Conservation (phyloP, 2,797 vertebrate species). For the Pristis pectinata region DNA sequence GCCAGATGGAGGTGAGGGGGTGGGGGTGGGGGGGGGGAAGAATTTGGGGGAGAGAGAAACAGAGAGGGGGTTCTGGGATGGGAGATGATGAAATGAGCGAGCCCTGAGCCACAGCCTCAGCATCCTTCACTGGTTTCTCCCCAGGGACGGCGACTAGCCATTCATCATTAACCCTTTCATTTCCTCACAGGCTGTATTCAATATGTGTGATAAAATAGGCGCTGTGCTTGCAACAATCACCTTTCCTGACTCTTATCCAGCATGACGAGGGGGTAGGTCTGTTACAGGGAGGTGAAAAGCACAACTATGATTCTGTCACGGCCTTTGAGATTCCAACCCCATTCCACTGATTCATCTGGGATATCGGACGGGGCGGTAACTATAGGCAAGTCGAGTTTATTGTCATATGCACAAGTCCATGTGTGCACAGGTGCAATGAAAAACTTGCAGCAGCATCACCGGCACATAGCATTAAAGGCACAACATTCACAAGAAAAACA, state of each 20-base stretch:
- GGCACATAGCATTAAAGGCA: no score
- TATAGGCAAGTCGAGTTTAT: no score
- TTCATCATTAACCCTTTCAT: not conserved
- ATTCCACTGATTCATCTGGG: not conserved
- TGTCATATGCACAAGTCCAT: no score
- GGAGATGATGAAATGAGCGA: not conserved
- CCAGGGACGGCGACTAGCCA: not conserved
- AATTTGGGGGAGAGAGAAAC: no score
- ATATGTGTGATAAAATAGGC: no score
- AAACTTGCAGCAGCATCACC: no score
- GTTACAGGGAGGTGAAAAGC: not conserved
- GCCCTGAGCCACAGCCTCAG: not conserved
- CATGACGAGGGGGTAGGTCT: no score
- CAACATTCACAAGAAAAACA: no score
- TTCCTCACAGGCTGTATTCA: not conserved
- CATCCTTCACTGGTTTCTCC: not conserved
- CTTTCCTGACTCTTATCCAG: not conserved
- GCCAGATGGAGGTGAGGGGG: no score
- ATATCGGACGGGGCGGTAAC: not conserved
- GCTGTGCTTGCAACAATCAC: not conserved
- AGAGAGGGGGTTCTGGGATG: conserved; percentile 3
- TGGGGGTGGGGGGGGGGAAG: not conserved
- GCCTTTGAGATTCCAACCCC: not conserved
- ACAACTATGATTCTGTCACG: not conserved
- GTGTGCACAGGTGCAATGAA: no score